A percentile compares a stretch with the other conserved stretches of the same genome.
Conservation (phyloP, 92 coral and sea anemone genomes). For the Palythoa heliodiscus region DNA sequence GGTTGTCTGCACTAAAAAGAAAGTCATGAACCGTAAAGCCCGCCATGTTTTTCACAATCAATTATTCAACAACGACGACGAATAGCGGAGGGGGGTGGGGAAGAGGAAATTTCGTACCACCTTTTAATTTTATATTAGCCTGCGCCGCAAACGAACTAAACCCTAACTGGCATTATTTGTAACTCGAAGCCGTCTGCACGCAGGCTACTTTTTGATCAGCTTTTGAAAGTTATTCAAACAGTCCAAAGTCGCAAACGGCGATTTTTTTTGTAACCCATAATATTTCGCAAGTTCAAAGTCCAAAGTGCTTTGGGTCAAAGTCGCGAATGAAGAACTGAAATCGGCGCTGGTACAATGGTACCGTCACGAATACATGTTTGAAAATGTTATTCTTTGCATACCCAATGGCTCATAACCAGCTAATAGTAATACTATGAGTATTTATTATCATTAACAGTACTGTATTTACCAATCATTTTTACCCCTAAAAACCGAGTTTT, state of each 20-base stretch:
- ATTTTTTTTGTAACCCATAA: not conserved
- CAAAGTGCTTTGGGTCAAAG: not conserved
- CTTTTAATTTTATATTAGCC: too few species aligned
- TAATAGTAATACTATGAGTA: too few species aligned
- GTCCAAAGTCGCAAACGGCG: not conserved
- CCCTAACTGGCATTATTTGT: not conserved
- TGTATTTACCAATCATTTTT: too few species aligned
- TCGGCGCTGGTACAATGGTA: too few species aligned
- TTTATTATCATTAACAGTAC: too few species aligned
- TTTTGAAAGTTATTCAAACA: not conserved
- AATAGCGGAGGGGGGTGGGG: not conserved
- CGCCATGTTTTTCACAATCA: conserved; percentile 11
- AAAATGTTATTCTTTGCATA: too few species aligned
- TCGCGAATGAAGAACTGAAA: not conserved
- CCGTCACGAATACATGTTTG: too few species aligned
- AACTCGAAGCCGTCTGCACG: too few species aligned
- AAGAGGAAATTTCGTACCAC: not conserved
- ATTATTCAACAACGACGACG: not conserved
- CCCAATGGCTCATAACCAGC: too few species aligned
- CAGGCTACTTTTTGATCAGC: not conserved
- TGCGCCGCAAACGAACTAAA: too few species aligned
- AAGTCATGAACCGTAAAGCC: conserved; percentile 28
- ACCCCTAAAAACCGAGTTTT: too few species aligned
- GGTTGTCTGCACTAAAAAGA: conserved; percentile 49
- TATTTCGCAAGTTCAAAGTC: not conserved